Evolutionary conservation across 2,888 invertebrate species (phyloP).

Genomic region (Corythucha ciliata): DNA sequence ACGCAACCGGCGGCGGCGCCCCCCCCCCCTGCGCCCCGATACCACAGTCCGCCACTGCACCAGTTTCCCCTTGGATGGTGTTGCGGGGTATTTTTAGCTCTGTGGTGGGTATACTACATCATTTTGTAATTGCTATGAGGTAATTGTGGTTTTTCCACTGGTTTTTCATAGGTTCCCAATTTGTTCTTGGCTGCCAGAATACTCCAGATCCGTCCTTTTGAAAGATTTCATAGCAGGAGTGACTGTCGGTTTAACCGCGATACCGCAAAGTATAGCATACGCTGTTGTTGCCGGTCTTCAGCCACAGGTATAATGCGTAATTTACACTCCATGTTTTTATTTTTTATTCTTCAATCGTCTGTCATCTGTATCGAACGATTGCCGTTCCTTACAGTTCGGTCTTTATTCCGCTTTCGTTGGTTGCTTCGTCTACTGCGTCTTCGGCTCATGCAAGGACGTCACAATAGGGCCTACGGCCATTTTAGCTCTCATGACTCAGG

Average conservation of each 20-base stretch:
- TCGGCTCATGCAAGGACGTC: constrained; percentile 50
- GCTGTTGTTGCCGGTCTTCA: constrained; percentile 65
- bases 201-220: constrained; percentile 53
- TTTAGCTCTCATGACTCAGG: constrained; percentile 69
- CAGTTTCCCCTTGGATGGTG: too few species aligned
- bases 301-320: constrained; percentile 42
- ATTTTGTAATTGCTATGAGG: too few species aligned
- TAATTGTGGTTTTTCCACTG: too few species aligned
- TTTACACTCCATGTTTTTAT: too few species aligned
- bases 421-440: constrained; percentile 47
- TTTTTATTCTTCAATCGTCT: too few species aligned
- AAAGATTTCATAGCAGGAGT: constrained; percentile 77
- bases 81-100: too few species aligned
- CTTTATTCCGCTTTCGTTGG: constrained; percentile 52
- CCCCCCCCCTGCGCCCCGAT: too few species aligned
- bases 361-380: too few species aligned
- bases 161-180: constrained; percentile 49
- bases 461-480: constrained; percentile 83
- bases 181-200: constrained; percentile 63
- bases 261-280: constrained; percentile 77
- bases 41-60: too few species aligned
- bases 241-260: constrained; percentile 67
- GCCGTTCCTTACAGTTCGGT: constrained; percentile 45
- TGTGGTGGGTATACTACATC: too few species aligned
- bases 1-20: too few species aligned